These are phyloP conservation scores for Butorides virescens DNA, from an alignment of 2,113 vertebrate species.

Conservation along the genomic window DNA sequence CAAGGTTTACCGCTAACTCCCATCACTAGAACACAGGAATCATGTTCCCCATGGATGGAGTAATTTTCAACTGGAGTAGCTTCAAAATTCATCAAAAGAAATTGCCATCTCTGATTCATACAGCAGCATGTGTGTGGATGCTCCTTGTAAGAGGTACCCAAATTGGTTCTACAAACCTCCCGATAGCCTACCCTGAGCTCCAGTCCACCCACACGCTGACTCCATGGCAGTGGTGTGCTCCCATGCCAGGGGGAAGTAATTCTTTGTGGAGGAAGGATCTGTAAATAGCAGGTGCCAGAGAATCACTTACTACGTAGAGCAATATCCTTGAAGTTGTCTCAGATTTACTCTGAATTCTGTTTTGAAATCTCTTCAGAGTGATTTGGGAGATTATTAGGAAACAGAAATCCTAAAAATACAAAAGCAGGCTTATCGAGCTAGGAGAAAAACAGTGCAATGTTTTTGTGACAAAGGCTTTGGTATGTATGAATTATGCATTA, in stretches of 20 bases:
- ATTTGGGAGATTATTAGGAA: not conserved
- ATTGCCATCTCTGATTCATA: not conserved
- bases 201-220: not conserved
- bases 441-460: not conserved
- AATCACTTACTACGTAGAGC: not conserved
- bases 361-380: conserved; percentile 23
- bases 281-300: not conserved
- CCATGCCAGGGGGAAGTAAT: fast-evolving
- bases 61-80: not conserved
- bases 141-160: not conserved
- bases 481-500: conserved; percentile 44
- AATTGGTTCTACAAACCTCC: not conserved
- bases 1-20: not conserved
- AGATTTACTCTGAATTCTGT: not conserved
- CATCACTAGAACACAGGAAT: not conserved
- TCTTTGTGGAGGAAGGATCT: not conserved
- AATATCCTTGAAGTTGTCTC: not conserved
- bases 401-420: conserved; percentile 37
- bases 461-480: conserved; percentile 40
- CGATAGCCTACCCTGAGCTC: not conserved
- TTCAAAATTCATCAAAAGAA: not conserved
- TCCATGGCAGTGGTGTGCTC: not conserved
- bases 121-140: not conserved
- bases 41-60: not conserved
- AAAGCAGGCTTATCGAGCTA: not conserved